Evolutionary conservation across 2,113 vertebrate species (phyloP), one percentile per base, ranked within the genome.

Genomic region (Prunella himalayana): DNA sequence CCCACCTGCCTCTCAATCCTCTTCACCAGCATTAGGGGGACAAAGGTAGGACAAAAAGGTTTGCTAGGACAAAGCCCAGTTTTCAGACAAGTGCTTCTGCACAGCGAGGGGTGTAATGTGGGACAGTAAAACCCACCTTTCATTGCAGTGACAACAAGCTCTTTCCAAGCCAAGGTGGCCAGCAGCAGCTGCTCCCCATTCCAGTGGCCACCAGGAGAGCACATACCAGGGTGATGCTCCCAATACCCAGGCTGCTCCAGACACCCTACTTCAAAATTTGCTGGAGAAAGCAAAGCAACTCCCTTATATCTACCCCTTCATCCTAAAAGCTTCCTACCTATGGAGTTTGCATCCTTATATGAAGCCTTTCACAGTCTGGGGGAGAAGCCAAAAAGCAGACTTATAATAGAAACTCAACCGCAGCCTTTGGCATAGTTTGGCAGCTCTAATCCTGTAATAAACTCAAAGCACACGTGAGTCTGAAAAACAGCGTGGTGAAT

Each of bases 21-120:
- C 27, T 56, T 72, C 39, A 54, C 3, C 9, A 64, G 16, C 27
- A 30, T 27, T 30, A n/a, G 16, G 35, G 84, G 9, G n/a, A 57
- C 18, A 41, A 50, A 76, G 15, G 16, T 22, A 85, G 82, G 22
- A 54, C 41, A 82, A 50, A 72, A 87, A 49, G 0, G 6, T 82
- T 78, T 66, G 8, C 9, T 27, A 82, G 45, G 20, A 57, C 39
- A 63, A 78, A 63, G 27, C 1, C 27, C 3, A 4, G 5, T 37
- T 82, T 87, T 66, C 49, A 90, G 81, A 47, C 0, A 1, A 31
- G 5, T 41, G 70, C 64, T 89, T 27, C 63, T 51, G 33, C 68
- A 51, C 41, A 68, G 42, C 0, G 0, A 65, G 28, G 8, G 23
- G 3, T 15, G 13, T 42, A 39, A 76, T 0, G 0, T 14, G 24